A percentile compares a stretch with the other conserved stretches of the same genome.
Evolutionary conservation across 2,888 invertebrate species (phyloP).

Genomic region (Pyrrhia umbra): DNA sequence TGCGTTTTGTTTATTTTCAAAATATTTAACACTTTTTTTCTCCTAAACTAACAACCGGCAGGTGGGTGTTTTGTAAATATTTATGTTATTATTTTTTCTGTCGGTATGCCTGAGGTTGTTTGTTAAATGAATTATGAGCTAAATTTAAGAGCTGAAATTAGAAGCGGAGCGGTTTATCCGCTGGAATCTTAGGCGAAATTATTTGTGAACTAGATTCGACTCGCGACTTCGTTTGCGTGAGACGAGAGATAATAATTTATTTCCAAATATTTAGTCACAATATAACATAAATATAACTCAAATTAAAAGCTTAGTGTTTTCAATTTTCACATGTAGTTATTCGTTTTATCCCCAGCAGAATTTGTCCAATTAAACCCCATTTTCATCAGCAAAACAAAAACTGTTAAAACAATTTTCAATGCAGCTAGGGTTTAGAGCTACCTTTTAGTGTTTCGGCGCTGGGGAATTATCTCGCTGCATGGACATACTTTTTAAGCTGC

Average conservation of each 20-base stretch:
- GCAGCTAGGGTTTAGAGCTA: not conserved
- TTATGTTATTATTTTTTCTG: conserved; percentile 50
- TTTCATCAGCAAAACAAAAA: conserved; percentile 17
- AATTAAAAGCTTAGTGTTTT: not conserved
- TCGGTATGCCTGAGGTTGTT: conserved; percentile 42
- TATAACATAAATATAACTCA: not conserved
- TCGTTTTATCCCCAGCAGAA: not conserved
- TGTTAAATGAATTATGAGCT: conserved; percentile 53
- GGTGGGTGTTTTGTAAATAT: conserved; percentile 56
- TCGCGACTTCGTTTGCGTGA: too few relatives aligned
- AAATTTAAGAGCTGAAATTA: conserved; percentile 40
- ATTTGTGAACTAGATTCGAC: too few relatives aligned
- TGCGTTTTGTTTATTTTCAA: conserved; percentile 50
- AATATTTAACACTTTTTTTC: conserved; percentile 60
- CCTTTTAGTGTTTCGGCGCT: conserved; percentile 17
- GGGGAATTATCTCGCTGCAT: not conserved
- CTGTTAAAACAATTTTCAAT: not conserved
- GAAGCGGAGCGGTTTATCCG: too few relatives aligned
- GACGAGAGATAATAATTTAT: too few relatives aligned
- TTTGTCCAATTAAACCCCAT: conserved; percentile 18
- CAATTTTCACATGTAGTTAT: not conserved
- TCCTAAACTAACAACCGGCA: conserved; percentile 47
- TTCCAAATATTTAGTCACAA: not conserved
- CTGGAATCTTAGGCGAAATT: too few relatives aligned
- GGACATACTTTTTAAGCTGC: conserved; percentile 15